Evolutionary conservation across 2,113 vertebrate species (phyloP).

Genomic region (Oceanodroma tethys): DNA sequence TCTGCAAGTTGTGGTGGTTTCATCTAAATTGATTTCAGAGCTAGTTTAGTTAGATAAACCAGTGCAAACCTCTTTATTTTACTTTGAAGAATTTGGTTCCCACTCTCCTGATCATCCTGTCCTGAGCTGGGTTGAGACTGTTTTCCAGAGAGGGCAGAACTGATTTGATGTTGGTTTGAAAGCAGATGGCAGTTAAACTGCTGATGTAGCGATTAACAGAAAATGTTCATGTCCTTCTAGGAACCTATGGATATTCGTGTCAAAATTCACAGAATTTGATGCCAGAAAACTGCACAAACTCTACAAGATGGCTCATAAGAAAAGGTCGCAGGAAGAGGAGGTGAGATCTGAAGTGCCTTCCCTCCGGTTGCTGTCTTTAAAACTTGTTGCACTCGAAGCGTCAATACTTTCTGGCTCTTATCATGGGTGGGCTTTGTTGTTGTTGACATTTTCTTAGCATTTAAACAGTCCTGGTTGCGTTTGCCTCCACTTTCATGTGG

Average conservation of each 20-base stretch:
- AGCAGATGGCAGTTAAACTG: not conserved
- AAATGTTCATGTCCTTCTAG: slow-evolving; percentile 64
- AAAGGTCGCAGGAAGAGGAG: slow-evolving; percentile 93
- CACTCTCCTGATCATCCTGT: not conserved
- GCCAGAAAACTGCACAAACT: slow-evolving; percentile 95
- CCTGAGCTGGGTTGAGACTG: not conserved
- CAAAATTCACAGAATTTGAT: slow-evolving; percentile 98
- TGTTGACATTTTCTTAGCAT: not conserved
- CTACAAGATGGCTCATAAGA: slow-evolving; percentile 99
- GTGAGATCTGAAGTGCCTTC: slow-evolving; percentile 61
- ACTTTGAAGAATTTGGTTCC: not conserved
- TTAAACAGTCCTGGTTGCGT: not conserved
- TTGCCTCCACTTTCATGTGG: not conserved
- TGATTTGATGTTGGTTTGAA: not conserved
- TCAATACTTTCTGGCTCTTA: not conserved
- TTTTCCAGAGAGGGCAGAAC: not conserved
- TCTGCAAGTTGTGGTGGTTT: not conserved
- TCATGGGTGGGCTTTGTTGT: not conserved
- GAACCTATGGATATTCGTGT: slow-evolving; percentile 99
- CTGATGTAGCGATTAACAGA: not conserved
- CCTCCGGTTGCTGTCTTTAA: not conserved
- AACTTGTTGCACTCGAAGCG: not conserved
- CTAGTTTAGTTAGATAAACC: not conserved
- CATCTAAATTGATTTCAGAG: not conserved
- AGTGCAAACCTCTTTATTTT: not conserved